Evolutionary conservation across 2,113 vertebrate genomes (phyloP).

Genomic region (Syngnathus scovelli): DNA sequence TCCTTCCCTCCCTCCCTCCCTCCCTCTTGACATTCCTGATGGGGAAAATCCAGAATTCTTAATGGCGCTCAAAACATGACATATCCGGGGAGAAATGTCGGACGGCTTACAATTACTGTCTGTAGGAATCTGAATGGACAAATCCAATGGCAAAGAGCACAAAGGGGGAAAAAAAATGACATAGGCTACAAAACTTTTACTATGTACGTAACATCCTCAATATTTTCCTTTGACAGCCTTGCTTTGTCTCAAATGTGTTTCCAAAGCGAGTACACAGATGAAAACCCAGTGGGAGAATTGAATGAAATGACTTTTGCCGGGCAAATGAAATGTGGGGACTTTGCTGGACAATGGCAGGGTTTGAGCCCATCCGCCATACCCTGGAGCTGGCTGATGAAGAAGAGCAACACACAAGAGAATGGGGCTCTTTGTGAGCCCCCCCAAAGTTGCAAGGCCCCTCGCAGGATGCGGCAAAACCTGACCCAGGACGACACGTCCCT

Average conservation of each 20-base stretch:
- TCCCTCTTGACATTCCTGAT: slow-evolving; percentile 65
- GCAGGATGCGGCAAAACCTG: slow-evolving; percentile 49
- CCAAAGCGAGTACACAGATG: slow-evolving; percentile 73
- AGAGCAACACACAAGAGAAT: slow-evolving; percentile 70
- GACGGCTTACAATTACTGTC: slow-evolving; percentile 48
- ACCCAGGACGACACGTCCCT: slow-evolving; percentile 28
- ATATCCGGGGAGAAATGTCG: slow-evolving; percentile 60
- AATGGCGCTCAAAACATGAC: slow-evolving; percentile 69
- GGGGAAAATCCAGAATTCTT: slow-evolving; percentile 70
- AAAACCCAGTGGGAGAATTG: slow-evolving; percentile 71
- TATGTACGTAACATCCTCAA: slow-evolving; percentile 75
- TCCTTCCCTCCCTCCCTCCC: slow-evolving; percentile 31
- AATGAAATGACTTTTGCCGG: slow-evolving; percentile 71
- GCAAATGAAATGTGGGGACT: slow-evolving; percentile 74
- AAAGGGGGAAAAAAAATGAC: slow-evolving; percentile 52
- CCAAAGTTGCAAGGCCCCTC: slow-evolving; percentile 43
- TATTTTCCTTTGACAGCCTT: slow-evolving; percentile 73
- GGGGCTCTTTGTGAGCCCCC: slow-evolving; percentile 61
- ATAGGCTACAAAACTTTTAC: slow-evolving; percentile 46
- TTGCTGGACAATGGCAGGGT: slow-evolving; percentile 66
- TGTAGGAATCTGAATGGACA: slow-evolving; percentile 34
- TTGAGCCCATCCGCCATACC: slow-evolving; percentile 56
- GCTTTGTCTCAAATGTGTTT: slow-evolving; percentile 73
- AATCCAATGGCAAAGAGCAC: slow-evolving; percentile 40
- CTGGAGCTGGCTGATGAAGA: slow-evolving; percentile 71